phyloP scores from a whole-genome alignment of 1,140 invertebrate genomes.

The Arion vulgaris region DNA sequence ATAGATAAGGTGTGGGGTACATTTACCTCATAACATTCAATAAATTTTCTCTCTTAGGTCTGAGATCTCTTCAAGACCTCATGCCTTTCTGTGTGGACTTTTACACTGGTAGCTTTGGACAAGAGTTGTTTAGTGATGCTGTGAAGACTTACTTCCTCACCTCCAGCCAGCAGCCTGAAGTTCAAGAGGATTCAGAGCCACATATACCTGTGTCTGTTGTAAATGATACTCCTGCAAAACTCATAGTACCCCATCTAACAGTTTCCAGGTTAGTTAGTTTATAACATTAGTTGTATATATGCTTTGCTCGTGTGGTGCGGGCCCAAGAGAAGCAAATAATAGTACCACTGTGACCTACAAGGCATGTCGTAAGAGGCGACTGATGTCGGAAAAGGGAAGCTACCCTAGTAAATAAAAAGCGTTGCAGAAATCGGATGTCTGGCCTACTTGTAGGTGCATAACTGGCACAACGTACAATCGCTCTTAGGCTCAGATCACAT shows the following conservation, averaged over 20 bases:
- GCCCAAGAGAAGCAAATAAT: no score
- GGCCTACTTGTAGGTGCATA: no score
- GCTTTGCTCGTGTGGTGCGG: neutral
- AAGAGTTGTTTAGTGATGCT: constrained; percentile 53
- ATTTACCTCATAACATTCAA: no score
- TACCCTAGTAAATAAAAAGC: no score
- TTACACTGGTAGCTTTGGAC: constrained; percentile 60
- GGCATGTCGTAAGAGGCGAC: no score
- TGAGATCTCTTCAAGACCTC: constrained; percentile 61
- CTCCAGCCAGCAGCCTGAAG: neutral
- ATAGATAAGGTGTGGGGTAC: no score
- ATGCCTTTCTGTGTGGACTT: constrained; percentile 64
- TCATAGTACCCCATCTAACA: constrained; percentile 21
- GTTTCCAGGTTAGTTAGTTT: neutral
- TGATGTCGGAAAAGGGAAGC: no score
- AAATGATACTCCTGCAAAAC: neutral
- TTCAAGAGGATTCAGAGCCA: constrained; percentile 13
- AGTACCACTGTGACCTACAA: no score
- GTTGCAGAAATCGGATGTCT: no score
- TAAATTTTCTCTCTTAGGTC: no score
- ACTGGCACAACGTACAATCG: no score
- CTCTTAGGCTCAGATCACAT: no score
- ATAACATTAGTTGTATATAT: neutral
- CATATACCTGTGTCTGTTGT: neutral
- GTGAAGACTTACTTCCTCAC: constrained; percentile 32